Percentiles rank a stretch among this genome's conserved stretches.
Evolutionary conservation across 2,888 invertebrate species (phyloP).

Genomic region (Chaetoderma sp.): DNA sequence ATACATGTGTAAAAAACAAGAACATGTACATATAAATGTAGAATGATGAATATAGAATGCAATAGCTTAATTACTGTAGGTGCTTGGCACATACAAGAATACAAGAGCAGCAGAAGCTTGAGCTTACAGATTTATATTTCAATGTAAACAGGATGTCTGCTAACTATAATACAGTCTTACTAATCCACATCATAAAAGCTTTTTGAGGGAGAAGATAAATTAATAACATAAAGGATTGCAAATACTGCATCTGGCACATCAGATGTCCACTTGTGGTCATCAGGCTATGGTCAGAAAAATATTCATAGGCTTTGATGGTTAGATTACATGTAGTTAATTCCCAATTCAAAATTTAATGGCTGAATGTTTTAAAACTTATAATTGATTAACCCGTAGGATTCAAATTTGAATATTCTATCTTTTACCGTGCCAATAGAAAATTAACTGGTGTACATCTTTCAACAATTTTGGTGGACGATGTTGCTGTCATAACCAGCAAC

Average conservation of each 20-base stretch:
- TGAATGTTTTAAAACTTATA: too few relatives aligned
- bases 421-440: too few relatives aligned
- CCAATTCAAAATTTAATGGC: too few relatives aligned
- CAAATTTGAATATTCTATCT: too few relatives aligned
- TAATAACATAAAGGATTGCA: background rate
- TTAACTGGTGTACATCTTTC: too few relatives aligned
- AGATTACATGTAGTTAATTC: too few relatives aligned
- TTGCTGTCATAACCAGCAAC: too few relatives aligned
- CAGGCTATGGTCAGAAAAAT: background rate
- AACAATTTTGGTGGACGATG: too few relatives aligned
- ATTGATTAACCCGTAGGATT: too few relatives aligned
- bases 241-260: background rate
- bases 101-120: background rate
- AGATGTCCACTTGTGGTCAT: conserved; percentile 4
- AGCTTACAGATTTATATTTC: background rate
- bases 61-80: too few relatives aligned
- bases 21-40: background rate
- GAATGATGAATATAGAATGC: too few relatives aligned
- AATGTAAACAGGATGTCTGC: background rate
- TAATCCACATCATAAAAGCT: background rate
- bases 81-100: background rate
- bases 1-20: background rate
- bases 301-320: too few relatives aligned
- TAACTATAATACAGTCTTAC: conserved; percentile 6
- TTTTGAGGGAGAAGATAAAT: background rate